Conservation (phyloP, 2,888 invertebrate genomes). For the Cremastinae sp. region DNA sequence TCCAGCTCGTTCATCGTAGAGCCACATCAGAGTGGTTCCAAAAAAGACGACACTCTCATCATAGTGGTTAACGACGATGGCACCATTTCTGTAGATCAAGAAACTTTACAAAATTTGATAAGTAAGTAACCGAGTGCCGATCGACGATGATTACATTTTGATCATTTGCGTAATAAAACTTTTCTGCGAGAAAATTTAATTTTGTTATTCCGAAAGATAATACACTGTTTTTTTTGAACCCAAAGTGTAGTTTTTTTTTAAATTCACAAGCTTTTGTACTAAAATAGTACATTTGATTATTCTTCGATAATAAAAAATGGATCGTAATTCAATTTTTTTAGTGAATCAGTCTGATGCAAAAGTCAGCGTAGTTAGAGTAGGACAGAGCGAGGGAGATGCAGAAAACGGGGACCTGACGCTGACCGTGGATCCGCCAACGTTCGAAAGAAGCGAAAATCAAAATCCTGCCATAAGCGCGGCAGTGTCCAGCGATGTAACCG, state of each 20-base stretch:
- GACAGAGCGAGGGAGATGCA: constrained; percentile 73
- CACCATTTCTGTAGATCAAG: constrained; percentile 90
- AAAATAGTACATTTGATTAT: too few species aligned
- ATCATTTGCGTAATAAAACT: neutral
- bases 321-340: too few species aligned
- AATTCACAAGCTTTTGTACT: neutral
- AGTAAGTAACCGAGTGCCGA: constrained; percentile 85
- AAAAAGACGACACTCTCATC: constrained; percentile 87
- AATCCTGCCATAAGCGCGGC: constrained; percentile 31
- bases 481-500: constrained; percentile 61
- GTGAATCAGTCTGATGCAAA: constrained; percentile 77
- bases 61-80: constrained; percentile 94
- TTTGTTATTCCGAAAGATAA: too few species aligned
- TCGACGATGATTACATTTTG: too few species aligned
- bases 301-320: too few species aligned
- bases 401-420: constrained; percentile 75
- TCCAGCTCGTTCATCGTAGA: constrained; percentile 77
- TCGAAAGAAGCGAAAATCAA: constrained; percentile 62
- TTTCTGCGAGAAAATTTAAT: neutral
- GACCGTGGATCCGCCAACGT: constrained; percentile 77
- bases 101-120: constrained; percentile 89
- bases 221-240: too few species aligned
- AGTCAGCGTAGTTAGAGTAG: constrained; percentile 78
- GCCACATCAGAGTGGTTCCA: constrained; percentile 71
- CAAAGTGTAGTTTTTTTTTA: neutral